These are phyloP conservation scores for Kryptopterus vitreolus DNA, from an alignment of 2,797 vertebrate species.

Conservation along the genomic window DNA sequence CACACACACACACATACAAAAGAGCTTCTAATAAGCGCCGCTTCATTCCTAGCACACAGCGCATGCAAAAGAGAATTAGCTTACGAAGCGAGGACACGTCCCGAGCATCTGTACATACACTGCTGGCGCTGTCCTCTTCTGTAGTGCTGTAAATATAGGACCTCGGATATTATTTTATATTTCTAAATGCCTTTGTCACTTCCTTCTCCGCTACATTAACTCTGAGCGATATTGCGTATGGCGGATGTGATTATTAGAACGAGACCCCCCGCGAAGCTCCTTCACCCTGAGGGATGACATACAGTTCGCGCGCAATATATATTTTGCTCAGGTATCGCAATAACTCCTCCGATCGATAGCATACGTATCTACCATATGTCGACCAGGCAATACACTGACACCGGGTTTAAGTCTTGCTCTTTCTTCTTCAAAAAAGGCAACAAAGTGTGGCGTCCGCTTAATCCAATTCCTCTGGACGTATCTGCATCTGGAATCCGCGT, in stretches of 20 bases:
- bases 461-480: constrained; percentile 42
- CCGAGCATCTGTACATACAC: constrained; percentile 51
- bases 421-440: constrained; percentile 29
- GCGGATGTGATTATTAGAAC: constrained; percentile 31
- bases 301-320: constrained; percentile 38
- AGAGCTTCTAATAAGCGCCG: constrained; percentile 50
- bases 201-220: constrained; percentile 32
- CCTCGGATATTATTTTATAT: constrained; percentile 34
- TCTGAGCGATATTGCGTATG: constrained; percentile 6
- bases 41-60: constrained; percentile 57
- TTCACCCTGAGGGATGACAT: constrained; percentile 7
- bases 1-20: constrained; percentile 33
- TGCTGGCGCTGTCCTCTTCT: constrained; percentile 36
- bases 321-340: constrained; percentile 39
- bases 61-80: constrained; percentile 53
- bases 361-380: constrained; percentile 30
- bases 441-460: constrained; percentile 27
- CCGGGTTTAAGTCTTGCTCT: constrained; percentile 16
- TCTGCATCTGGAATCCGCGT: constrained; percentile 47
- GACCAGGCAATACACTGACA: constrained; percentile 23
- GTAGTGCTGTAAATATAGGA: constrained; percentile 18
- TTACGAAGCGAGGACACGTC: constrained; percentile 55
- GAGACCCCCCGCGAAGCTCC: constrained; percentile 12
- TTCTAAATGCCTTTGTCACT: constrained; percentile 41
- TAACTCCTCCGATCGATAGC: constrained; percentile 31